A percentile compares a stretch with the other conserved stretches of the same genome.
Conservation (phyloP, 2,888 invertebrate genomes). For the Calameuta filiformis region DNA sequence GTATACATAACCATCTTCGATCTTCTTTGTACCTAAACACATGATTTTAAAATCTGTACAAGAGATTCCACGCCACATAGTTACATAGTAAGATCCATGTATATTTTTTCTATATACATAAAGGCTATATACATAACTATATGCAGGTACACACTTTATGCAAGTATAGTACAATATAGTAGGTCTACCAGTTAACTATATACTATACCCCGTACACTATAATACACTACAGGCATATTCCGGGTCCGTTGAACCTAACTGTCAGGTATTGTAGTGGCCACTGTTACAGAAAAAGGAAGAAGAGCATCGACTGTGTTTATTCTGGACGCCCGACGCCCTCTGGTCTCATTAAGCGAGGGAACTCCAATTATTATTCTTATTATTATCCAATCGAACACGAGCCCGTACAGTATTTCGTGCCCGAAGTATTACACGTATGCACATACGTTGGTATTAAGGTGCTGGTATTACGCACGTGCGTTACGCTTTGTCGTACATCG, state of each 20-base stretch:
- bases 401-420: not conserved
- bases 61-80: not conserved
- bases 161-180: not conserved
- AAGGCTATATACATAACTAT: not conserved
- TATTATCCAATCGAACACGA: not conserved
- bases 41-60: not conserved
- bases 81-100: not conserved
- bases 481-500: not conserved
- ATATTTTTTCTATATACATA: not conserved
- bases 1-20: not conserved
- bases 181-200: not conserved
- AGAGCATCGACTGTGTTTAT: slow-evolving; percentile 15
- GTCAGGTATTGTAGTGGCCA: slow-evolving; percentile 46
- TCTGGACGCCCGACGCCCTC: not conserved
- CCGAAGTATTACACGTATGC: not conserved
- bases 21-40: not conserved
- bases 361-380: not conserved
- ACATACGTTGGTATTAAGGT: not conserved
- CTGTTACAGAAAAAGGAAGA: slow-evolving; percentile 38
- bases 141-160: not conserved
- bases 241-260: slow-evolving; percentile 59
- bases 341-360: not conserved
- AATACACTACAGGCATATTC: not conserved
- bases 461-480: not conserved
- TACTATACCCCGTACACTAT: not conserved